These are phyloP conservation scores for Thaleichthys pacificus DNA, from an alignment of 2,797 vertebrate species.

Conservation along the genomic window DNA sequence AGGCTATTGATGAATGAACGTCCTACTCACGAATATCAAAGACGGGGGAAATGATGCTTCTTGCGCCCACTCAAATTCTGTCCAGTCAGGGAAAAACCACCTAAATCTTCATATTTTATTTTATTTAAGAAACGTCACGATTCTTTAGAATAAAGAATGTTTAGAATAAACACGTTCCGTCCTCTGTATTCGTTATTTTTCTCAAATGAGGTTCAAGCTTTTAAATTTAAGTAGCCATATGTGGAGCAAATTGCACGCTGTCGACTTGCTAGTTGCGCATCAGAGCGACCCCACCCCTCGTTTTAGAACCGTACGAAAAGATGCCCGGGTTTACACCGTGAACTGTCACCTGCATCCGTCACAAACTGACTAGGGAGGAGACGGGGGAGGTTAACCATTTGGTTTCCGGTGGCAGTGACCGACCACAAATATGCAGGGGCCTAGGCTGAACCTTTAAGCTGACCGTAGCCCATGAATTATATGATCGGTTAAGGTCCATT, in stretches of 20 bases:
- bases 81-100: constrained; percentile 41
- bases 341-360: constrained; percentile 79
- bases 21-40: constrained; percentile 53
- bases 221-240: constrained; percentile 12
- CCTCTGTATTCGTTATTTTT: constrained; percentile 14
- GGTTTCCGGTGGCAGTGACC: constrained; percentile 21
- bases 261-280: constrained; percentile 57
- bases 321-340: constrained; percentile 64
- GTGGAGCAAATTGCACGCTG: constrained; percentile 49
- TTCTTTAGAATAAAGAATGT: constrained; percentile 18
- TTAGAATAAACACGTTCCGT: background rate
- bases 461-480: too few species aligned
- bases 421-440: too few species aligned
- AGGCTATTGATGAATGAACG: constrained; percentile 23
- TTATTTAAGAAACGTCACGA: constrained; percentile 20
- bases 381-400: constrained; percentile 58
- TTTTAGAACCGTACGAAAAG: constrained; percentile 49
- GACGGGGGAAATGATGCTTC: constrained; percentile 26
- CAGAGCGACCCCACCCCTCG: constrained; percentile 75
- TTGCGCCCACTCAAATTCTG: constrained; percentile 27
- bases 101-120: constrained; percentile 22
- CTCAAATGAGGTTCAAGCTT: constrained; percentile 54
- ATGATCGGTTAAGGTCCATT: too few species aligned
- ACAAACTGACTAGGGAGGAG: constrained; percentile 60
- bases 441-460: too few species aligned